These are phyloP conservation scores for Oscheius sp. DNA, from an alignment of 2,888 invertebrate species.

Conservation along the genomic window DNA sequence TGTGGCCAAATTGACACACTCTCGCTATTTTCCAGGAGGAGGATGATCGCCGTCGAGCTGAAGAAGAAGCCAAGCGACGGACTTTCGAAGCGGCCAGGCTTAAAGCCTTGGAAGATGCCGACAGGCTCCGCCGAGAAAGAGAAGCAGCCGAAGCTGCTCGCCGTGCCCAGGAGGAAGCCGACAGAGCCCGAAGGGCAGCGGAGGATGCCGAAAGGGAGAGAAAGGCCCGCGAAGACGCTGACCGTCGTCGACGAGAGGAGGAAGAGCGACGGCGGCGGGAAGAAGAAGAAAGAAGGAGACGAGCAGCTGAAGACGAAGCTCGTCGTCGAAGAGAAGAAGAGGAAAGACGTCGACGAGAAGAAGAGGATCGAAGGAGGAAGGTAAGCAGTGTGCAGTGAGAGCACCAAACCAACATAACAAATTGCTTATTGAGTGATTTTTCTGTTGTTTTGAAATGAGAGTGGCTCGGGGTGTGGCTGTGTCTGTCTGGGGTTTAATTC, in stretches of 20 bases:
- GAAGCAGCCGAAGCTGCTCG: conserved; percentile 69
- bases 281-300: conserved; percentile 45
- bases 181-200: conserved; percentile 57
- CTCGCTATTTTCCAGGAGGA: conserved; percentile 64
- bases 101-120: conserved; percentile 69
- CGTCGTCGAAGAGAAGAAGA: conserved; percentile 47
- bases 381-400: conserved; percentile 30
- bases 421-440: conserved; percentile 7
- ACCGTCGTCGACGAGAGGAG: conserved; percentile 59
- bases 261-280: conserved; percentile 45
- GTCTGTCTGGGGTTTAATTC: not conserved
- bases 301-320: conserved; percentile 48
- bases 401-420: too few relatives aligned
- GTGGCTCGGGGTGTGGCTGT: not conserved
- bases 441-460: conserved; percentile 1
- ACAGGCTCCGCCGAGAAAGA: conserved; percentile 64
- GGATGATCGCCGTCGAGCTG: conserved; percentile 66
- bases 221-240: conserved; percentile 65
- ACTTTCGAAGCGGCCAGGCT: conserved; percentile 69
- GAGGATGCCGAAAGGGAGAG: conserved; percentile 62
- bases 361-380: conserved; percentile 8
- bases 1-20: not conserved
- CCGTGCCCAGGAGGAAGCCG: conserved; percentile 62
- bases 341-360: conserved; percentile 33
- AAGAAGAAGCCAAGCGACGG: conserved; percentile 67